A percentile compares a stretch with the other conserved stretches of the same genome.
phyloP scores from a whole-genome alignment of 2,888 invertebrate species.

The Heterodera filipjevi region DNA sequence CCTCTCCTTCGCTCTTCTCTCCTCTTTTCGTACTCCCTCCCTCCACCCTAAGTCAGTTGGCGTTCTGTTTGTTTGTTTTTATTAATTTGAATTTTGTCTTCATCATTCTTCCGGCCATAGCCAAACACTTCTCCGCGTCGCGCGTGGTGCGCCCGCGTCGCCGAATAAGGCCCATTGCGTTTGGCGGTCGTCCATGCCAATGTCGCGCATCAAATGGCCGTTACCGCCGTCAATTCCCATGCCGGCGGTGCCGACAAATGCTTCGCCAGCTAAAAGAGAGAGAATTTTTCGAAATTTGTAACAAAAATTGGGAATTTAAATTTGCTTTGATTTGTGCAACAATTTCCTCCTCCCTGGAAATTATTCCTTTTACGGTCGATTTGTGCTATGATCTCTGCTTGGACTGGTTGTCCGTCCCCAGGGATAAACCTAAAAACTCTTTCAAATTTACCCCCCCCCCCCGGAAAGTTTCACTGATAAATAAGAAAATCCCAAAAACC shows the following conservation, averaged over 20 bases:
- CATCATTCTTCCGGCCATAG: neutral
- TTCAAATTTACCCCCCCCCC: no score
- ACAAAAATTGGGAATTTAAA: no score
- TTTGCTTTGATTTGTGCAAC: neutral
- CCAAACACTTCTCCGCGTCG: neutral
- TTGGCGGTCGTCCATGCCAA: conserved; percentile 10
- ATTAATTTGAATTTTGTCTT: neutral
- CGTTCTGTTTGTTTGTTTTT: neutral
- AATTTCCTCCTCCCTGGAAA: neutral
- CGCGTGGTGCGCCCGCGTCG: neutral
- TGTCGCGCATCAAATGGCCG: neutral
- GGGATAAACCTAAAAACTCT: no score
- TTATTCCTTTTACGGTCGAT: no score
- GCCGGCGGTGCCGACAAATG: conserved; percentile 1
- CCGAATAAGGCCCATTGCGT: neutral
- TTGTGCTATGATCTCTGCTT: no score
- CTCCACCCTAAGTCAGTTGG: neutral
- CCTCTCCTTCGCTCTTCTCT: neutral
- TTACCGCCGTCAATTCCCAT: neutral
- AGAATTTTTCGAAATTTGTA: no score
- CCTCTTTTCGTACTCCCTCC: neutral
- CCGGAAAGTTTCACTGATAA: no score
- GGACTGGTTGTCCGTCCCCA: no score
- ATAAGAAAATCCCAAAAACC: no score
- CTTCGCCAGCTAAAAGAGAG: neutral